Percentiles rank a stretch among this genome's conserved stretches.
Evolutionary conservation across 2,888 invertebrate genomes (phyloP).

Genomic region (Pristionchus fissidentatus): DNA sequence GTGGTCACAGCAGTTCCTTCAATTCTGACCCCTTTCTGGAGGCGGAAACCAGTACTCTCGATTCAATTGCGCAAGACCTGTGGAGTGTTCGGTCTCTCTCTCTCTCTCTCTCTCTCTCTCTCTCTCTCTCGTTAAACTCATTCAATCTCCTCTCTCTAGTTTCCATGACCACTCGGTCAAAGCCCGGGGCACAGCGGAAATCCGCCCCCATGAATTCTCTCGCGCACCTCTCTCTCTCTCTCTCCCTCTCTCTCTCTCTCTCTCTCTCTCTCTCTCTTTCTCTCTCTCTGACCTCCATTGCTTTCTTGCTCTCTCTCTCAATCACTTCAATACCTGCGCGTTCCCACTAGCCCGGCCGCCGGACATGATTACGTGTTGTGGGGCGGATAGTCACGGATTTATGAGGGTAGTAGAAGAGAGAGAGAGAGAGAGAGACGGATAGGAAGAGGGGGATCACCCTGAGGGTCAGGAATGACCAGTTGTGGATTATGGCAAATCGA

Average conservation of each 20-base stretch:
- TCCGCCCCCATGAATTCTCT: not conserved
- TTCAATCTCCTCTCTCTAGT: not conserved
- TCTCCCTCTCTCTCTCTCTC: not conserved
- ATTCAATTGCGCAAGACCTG: not conserved
- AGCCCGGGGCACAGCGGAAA: not conserved
- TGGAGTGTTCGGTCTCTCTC: not conserved
- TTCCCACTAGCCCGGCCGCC: not conserved
- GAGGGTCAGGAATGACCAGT: constrained; percentile 16
- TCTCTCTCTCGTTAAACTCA: not conserved
- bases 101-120: not conserved
- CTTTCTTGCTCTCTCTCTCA: not conserved
- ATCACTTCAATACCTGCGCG: not conserved
- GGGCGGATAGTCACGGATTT: not conserved
- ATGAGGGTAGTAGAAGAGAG: constrained; percentile 13
- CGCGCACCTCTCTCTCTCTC: not conserved
- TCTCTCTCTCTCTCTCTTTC: constrained; percentile 1
- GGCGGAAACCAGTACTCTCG: no score
- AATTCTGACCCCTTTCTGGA: no score
- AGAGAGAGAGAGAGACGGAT: not conserved
- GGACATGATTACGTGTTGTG: constrained; percentile 35
- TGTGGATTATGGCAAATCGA: constrained; percentile 11
- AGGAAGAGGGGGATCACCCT: constrained; percentile 30
- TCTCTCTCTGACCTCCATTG: not conserved
- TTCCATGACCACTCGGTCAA: constrained; percentile 8
- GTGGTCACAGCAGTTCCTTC: not conserved